These are phyloP conservation scores for Crotalus tigris DNA, from an alignment of 2,113 vertebrate species.

Conservation along the genomic window DNA sequence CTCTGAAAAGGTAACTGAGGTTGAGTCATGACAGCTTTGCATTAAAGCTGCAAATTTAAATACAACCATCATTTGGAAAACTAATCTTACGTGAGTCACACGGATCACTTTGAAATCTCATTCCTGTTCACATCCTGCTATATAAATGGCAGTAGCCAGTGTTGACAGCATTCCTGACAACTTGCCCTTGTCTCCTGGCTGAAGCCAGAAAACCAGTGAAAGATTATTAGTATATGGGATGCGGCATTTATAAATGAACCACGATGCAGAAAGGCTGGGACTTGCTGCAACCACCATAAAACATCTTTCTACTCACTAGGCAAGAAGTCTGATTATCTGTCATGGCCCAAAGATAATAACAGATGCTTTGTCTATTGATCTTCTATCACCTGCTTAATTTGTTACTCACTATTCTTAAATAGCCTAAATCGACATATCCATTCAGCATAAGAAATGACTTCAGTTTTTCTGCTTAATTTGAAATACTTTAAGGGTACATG, in stretches of 20 bases:
- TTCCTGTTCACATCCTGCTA: background rate
- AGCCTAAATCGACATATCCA: conserved; percentile 30
- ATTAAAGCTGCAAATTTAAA: background rate
- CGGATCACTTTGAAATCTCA: background rate
- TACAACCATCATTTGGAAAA: background rate
- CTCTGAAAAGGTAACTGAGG: background rate
- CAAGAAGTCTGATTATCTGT: conserved; percentile 16
- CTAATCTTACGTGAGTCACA: background rate
- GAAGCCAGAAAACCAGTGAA: background rate
- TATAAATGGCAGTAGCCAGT: background rate
- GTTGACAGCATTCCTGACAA: background rate
- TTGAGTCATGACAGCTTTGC: background rate
- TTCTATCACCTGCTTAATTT: conserved; percentile 27
- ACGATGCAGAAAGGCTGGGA: rapidly evolving
- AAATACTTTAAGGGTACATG: conserved; percentile 46
- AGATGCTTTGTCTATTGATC: background rate
- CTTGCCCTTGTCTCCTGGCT: background rate
- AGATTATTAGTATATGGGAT: background rate
- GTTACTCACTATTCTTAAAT: conserved; percentile 16
- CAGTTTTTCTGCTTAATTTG: conserved; percentile 32
- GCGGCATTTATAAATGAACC: background rate
- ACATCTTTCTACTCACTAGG: background rate
- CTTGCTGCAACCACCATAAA: conserved; percentile 2
- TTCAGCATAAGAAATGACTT: conserved; percentile 14
- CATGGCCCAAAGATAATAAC: conserved; percentile 17